Conservation (phyloP, 2,888 invertebrate genomes). For the Pristionchus arcanus region DNA sequence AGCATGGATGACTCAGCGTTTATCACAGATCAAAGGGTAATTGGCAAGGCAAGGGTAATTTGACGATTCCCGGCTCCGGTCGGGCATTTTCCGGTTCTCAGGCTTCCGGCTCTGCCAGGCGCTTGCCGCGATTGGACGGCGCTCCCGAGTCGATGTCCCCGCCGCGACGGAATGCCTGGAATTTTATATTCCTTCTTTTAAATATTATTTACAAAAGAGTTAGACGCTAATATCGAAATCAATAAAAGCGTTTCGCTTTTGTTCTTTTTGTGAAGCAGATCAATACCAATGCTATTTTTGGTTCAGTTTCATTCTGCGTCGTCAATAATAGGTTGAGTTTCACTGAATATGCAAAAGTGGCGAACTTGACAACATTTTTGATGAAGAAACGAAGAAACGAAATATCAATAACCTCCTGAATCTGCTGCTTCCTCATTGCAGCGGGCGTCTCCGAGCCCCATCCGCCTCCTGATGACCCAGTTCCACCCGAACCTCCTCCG, state of each 20-base stretch:
- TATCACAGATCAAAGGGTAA: slow-evolving; percentile 11
- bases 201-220: too few relatives aligned
- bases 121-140: background rate
- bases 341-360: too few relatives aligned
- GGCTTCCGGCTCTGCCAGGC: background rate
- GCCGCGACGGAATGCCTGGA: slow-evolving; percentile 28
- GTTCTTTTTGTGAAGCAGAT: background rate
- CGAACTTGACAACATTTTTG: background rate
- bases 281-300: too few relatives aligned
- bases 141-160: slow-evolving; percentile 16
- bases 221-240: background rate
- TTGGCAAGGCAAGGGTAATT: too few relatives aligned
- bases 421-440: slow-evolving; percentile 30
- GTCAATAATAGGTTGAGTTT: too few relatives aligned
- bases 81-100: background rate
- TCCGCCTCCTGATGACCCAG: background rate
- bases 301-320: too few relatives aligned
- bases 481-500: background rate
- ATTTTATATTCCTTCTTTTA: background rate
- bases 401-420: background rate
- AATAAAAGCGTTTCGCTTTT: background rate
- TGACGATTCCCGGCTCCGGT: too few relatives aligned
- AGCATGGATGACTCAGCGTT: background rate
- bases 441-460: slow-evolving; percentile 36
- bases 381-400: too few relatives aligned